phyloP scores from a whole-genome alignment of 2,888 invertebrate species.

The Lepidonotus clava region DNA sequence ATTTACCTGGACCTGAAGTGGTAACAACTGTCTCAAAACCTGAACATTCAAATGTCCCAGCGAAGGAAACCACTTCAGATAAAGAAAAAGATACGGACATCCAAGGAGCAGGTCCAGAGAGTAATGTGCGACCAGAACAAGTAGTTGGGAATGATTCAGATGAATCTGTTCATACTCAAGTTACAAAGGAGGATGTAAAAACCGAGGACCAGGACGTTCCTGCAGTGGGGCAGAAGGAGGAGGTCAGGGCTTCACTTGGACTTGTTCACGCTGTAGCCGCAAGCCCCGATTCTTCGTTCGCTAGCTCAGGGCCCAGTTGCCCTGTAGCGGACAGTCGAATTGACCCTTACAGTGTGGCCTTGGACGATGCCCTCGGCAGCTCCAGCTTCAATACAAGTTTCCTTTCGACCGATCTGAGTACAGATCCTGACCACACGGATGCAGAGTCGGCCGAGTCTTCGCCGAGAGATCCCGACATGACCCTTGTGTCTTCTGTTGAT shows the following conservation, averaged over 20 bases:
- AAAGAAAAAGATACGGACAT: no score
- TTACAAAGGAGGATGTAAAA: not conserved
- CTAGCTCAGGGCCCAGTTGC: not conserved
- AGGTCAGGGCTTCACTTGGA: not conserved
- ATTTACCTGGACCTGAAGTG: no score
- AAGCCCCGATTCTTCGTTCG: slow-evolving; percentile 3
- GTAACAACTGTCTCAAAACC: no score
- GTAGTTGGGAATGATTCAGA: no score
- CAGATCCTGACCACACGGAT: not conserved
- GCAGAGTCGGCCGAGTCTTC: not conserved
- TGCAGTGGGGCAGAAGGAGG: no score
- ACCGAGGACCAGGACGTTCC: not conserved
- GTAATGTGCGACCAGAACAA: no score
- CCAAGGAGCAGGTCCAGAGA: no score
- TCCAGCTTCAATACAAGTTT: slow-evolving; percentile 28
- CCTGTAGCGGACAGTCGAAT: not conserved
- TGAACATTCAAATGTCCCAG: no score
- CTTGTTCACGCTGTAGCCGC: not conserved
- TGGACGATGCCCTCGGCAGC: slow-evolving; percentile 20
- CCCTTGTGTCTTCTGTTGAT: not conserved
- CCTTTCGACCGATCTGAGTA: not conserved
- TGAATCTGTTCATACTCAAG: not conserved
- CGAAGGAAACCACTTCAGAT: no score
- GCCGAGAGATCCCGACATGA: not conserved
- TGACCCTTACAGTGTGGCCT: slow-evolving; percentile 32